A percentile compares a stretch with the other conserved stretches of the same genome.
phyloP scores from a whole-genome alignment of 1,140 invertebrate genomes.

The Parasteatoda tepidariorum region DNA sequence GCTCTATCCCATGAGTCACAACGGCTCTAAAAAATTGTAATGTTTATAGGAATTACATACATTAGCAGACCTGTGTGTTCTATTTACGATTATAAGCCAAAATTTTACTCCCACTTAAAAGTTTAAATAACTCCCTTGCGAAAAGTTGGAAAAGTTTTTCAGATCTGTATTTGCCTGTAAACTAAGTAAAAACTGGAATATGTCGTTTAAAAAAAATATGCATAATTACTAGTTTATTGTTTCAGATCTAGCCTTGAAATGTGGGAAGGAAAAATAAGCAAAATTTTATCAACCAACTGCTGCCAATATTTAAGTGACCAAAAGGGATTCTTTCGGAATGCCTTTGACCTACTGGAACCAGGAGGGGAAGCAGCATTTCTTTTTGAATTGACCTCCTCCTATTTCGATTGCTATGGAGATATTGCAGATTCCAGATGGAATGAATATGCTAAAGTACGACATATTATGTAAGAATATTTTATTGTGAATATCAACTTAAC shows the following conservation, averaged over 20 bases:
- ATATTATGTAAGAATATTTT: no score
- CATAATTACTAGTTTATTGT: background rate
- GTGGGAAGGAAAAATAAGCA: constrained; percentile 1
- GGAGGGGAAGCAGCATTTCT: background rate
- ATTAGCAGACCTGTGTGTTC: background rate
- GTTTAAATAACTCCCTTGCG: background rate
- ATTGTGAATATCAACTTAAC: background rate
- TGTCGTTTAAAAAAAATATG: no score
- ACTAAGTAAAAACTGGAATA: background rate
- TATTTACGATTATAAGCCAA: background rate
- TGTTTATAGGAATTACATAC: no score
- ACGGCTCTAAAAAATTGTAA: no score
- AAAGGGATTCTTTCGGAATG: background rate
- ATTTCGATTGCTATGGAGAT: background rate
- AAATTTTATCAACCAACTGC: constrained; percentile 4
- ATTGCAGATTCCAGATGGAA: background rate
- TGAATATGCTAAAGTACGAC: background rate
- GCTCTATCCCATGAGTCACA: no score
- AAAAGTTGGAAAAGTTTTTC: background rate
- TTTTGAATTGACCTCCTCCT: background rate
- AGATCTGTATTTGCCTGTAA: background rate
- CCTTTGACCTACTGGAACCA: background rate
- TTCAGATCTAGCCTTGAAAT: background rate
- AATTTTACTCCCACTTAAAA: background rate
- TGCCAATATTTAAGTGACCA: background rate